Evolutionary conservation across 1,140 invertebrate genomes (phyloP), one percentile per base, ranked within the genome.

Genomic region (Vollenhovia emeryi): DNA sequence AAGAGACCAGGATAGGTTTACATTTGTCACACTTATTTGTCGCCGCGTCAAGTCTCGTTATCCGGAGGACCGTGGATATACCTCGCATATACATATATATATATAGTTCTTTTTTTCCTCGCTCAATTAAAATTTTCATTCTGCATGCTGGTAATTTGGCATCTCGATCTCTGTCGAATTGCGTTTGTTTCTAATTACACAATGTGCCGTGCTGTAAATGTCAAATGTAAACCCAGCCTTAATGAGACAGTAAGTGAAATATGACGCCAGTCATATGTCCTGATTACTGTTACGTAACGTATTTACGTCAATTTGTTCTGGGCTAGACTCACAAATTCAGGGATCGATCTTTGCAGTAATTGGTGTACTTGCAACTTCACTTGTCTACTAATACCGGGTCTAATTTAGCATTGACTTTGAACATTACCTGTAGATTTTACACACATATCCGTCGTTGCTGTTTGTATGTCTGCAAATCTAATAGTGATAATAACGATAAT

Each of bases 1-100:
- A 83, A 90, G 57, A 90, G 57, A 79, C 30, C 75, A 91, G 90
- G 89, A 84, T 92, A 92, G 87, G 89, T 93, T 93, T 91, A 92
- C 87, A 92, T 90, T 92, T 92, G 86, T 88, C 88, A 89, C 76
- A 57, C 43, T 88, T 89, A 84, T 68, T 52, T 64, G 36, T 86
- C 74, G 43, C 18, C 83, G 68, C 36, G 55, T 76, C n/a, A 36
- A 71, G 6, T 36, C 48, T 73, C 48, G 24, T n/a, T 69, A 45
- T 30, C 18, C 27, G 45, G 8, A 50, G 18, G 4, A 21, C 52
- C 48, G 48, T 8, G 30, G 0, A 24, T 52, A 21, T 21, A 66
- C 36, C 11, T 66, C 21, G 24, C 62, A 40, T 66, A n/a, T 21
- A 62, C n/a, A n/a, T n/a, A n/a, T n/a, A n/a, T n/a, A n/a, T n/a